Evolutionary conservation across 2,888 invertebrate species (phyloP).

Genomic region (Tetrapedia diversipes): DNA sequence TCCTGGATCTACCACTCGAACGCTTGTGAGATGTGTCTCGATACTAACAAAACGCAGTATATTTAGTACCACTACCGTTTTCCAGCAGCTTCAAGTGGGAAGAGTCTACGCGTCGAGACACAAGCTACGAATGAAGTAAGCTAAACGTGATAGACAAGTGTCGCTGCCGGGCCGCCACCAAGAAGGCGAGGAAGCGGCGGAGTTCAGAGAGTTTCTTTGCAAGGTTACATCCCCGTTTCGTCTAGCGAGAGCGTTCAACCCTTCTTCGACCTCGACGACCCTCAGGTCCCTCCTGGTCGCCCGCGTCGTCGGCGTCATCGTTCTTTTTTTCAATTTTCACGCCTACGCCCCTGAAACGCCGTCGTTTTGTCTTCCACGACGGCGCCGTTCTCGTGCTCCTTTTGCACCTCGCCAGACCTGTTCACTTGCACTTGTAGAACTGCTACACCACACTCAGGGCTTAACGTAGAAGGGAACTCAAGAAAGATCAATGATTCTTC

Average conservation of each 20-base stretch:
- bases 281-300: conserved; percentile 29
- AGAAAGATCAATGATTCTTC: neutral
- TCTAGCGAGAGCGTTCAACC: conserved; percentile 46
- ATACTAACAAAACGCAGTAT: too few relatives aligned
- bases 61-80: too few relatives aligned
- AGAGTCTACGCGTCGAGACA: too few relatives aligned
- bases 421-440: neutral
- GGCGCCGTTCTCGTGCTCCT: conserved; percentile 19
- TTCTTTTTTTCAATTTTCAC: conserved; percentile 60
- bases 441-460: neutral
- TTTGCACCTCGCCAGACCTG: conserved; percentile 5
- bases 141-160: too few relatives aligned
- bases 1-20: too few relatives aligned
- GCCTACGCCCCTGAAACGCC: conserved; percentile 20
- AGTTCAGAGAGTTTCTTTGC: too few relatives aligned
- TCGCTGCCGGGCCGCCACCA: too few relatives aligned
- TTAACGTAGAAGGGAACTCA: neutral
- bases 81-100: too few relatives aligned
- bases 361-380: conserved; percentile 34
- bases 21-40: too few relatives aligned
- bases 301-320: conserved; percentile 32
- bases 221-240: conserved; percentile 47
- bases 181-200: too few relatives aligned
- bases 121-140: too few relatives aligned
- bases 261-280: conserved; percentile 22